These are phyloP conservation scores for Megalops atlanticus DNA, from an alignment of 2,113 vertebrate genomes.

Conservation along the genomic window DNA sequence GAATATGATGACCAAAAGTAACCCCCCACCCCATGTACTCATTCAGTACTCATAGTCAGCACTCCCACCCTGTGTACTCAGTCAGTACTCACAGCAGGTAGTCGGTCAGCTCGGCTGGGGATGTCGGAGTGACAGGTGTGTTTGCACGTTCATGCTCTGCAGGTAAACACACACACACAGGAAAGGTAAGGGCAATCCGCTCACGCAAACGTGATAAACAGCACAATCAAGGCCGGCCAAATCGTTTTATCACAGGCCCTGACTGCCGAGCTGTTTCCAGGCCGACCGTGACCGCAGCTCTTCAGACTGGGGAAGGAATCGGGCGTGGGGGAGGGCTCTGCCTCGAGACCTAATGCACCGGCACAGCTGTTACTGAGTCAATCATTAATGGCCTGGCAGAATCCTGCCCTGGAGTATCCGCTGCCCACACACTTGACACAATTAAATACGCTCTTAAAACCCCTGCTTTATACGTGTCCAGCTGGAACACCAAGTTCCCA, in stretches of 20 bases:
- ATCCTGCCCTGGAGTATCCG: not conserved
- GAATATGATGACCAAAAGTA: too few species aligned
- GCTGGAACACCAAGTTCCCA: too few species aligned
- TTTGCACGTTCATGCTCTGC: constrained; percentile 57
- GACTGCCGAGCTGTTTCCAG: constrained; percentile 6
- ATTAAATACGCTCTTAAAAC: too few species aligned
- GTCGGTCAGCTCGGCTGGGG: constrained; percentile 69
- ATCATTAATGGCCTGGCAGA: constrained; percentile 58
- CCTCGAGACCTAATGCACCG: constrained; percentile 41
- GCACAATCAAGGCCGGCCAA: not conserved
- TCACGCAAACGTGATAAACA: too few species aligned
- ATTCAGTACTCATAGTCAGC: too few species aligned
- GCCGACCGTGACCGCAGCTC: constrained; percentile 46
- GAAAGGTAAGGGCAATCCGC: not conserved
- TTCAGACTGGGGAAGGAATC: constrained; percentile 40
- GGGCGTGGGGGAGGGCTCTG: too few species aligned
- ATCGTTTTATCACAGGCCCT: not conserved
- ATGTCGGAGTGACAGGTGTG: constrained; percentile 53
- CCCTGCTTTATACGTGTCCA: too few species aligned
- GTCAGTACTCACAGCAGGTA: constrained; percentile 81
- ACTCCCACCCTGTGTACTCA: too few species aligned
- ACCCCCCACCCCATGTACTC: too few species aligned
- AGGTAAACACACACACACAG: constrained; percentile 36
- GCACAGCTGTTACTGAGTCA: constrained; percentile 69
- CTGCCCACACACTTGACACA: too few species aligned